A percentile compares a stretch with the other conserved stretches of the same genome.
These are phyloP conservation scores for Elysia crispata DNA, from an alignment of 2,888 invertebrate species.

Conservation along the genomic window DNA sequence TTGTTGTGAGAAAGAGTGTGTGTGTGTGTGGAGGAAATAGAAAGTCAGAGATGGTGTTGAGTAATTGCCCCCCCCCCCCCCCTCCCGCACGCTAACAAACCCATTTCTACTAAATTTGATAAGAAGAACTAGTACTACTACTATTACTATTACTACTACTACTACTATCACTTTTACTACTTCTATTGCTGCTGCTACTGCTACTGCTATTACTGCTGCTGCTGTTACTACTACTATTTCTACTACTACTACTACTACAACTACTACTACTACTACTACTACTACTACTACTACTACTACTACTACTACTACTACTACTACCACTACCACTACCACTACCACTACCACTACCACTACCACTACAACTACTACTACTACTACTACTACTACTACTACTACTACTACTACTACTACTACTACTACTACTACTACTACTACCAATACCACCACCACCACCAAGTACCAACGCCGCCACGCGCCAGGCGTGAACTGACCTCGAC, in stretches of 20 bases:
- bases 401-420: constrained; percentile 1
- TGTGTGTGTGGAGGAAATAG: no score
- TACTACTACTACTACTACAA: neutral
- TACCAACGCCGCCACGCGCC: no score
- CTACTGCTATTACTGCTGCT: no score
- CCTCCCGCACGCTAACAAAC: neutral
- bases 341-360: neutral
- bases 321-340: constrained; percentile 19
- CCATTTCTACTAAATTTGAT: neutral
- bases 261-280: constrained; percentile 12
- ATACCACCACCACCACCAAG: neutral
- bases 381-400: constrained; percentile 9
- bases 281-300: no score
- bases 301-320: constrained; percentile 29
- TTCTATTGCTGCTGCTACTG: constrained; percentile 24
- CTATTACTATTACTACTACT: no score
- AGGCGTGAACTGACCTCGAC: no score
- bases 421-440: neutral
- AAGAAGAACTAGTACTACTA: neutral
- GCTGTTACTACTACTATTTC: no score
- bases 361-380: constrained; percentile 15
- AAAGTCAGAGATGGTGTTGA: no score
- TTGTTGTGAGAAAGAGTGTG: no score
- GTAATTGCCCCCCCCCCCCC: no score
- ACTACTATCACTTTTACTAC: constrained; percentile 16